These are phyloP conservation scores for Gambelia wislizenii DNA, from an alignment of 2,797 vertebrate species.

Conservation along the genomic window DNA sequence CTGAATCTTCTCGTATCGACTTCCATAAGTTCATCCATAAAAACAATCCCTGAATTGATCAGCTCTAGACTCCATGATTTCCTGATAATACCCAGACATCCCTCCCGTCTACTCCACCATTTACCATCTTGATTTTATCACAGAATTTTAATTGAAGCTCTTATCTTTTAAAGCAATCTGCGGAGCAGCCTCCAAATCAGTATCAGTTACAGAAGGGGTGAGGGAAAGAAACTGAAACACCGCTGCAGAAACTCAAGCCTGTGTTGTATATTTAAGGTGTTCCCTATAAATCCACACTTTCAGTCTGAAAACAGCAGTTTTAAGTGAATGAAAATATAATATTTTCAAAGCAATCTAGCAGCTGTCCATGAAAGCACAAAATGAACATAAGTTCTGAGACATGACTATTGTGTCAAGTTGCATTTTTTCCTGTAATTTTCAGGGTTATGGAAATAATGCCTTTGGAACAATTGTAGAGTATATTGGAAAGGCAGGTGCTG, in stretches of 20 bases:
- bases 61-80: too few relatives aligned
- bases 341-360: constrained; percentile 28
- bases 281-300: neutral
- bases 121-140: too few relatives aligned
- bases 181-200: neutral
- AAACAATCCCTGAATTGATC: too few relatives aligned
- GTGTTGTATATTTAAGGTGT: neutral
- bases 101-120: too few relatives aligned
- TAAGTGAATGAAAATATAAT: constrained; percentile 20
- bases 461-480: constrained; percentile 49
- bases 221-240: neutral
- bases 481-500: constrained; percentile 70
- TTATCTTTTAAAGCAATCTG: neutral
- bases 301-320: constrained; percentile 2
- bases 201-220: neutral
- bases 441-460: constrained; percentile 47
- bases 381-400: constrained; percentile 27
- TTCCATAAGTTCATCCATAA: too few relatives aligned
- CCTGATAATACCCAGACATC: too few relatives aligned
- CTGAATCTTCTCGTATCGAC: too few relatives aligned
- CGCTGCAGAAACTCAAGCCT: neutral
- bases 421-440: constrained; percentile 31
- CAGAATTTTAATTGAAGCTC: too few relatives aligned
- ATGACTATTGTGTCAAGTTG: neutral
- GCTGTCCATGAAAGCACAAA: constrained; percentile 14